Conservation (phyloP, 2,888 invertebrate genomes). For the Podotricha telesiphe region DNA sequence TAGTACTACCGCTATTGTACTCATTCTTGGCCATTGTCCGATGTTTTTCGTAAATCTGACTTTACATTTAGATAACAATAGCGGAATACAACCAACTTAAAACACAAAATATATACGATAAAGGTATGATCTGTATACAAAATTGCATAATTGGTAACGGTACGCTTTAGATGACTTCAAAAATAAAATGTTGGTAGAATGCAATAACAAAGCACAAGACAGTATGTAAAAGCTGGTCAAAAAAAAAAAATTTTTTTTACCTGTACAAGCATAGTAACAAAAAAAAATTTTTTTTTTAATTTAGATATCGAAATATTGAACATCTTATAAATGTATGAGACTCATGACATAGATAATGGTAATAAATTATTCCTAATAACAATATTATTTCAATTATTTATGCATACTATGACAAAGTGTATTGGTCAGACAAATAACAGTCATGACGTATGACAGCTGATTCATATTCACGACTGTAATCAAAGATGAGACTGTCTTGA, state of each 20-base stretch:
- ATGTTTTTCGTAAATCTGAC: not conserved
- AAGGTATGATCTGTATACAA: too few species aligned
- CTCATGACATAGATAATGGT: not conserved
- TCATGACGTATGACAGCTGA: not conserved
- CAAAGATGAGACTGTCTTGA: not conserved
- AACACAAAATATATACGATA: not conserved
- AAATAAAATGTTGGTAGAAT: too few species aligned
- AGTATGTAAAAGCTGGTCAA: too few species aligned
- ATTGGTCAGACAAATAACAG: not conserved
- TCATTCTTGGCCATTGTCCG: not conserved
- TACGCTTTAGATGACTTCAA: too few species aligned
- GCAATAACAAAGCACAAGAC: too few species aligned
- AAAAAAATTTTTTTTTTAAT: too few species aligned
- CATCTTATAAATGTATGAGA: not conserved
- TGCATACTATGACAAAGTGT: not conserved
- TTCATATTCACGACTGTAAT: not conserved
- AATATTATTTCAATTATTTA: constrained; percentile 2
- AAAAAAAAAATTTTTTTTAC: too few species aligned
- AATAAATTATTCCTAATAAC: not conserved
- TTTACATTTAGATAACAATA: not conserved
- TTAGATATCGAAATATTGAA: not conserved
- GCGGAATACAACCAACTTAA: too few species aligned
- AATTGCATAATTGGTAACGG: too few species aligned
- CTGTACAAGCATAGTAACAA: not conserved
- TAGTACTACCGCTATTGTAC: constrained; percentile 8